Evolutionary conservation across 1,140 invertebrate genomes (phyloP).

Genomic region (Sminthurinus signatus): DNA sequence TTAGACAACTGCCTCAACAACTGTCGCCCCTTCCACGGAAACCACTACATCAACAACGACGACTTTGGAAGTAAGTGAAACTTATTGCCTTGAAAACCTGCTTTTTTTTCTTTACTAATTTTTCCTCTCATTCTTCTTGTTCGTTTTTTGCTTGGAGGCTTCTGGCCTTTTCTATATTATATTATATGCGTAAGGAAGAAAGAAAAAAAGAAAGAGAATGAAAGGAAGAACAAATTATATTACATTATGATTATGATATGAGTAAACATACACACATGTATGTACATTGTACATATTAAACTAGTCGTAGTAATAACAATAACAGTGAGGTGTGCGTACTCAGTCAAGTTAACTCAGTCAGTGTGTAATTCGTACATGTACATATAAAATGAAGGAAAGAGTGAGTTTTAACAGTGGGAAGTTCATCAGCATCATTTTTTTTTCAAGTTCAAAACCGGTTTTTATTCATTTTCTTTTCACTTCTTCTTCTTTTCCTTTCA

Average conservation of each 20-base stretch:
- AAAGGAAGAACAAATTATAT: too few species aligned
- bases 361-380: background rate
- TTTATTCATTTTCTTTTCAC: constrained; percentile 1
- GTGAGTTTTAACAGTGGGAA: background rate
- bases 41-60: background rate
- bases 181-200: too few species aligned
- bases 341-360: background rate
- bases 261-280: too few species aligned
- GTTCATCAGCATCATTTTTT: background rate
- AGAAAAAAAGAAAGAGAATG: too few species aligned
- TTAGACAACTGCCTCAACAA: too few species aligned
- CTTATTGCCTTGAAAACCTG: too few species aligned
- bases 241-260: too few species aligned
- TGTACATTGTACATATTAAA: background rate
- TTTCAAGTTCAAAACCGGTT: background rate
- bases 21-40: background rate
- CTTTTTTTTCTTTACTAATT: too few species aligned
- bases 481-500: constrained; percentile 7
- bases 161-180: too few species aligned
- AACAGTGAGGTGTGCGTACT: background rate
- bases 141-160: too few species aligned
- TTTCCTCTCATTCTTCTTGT: too few species aligned
- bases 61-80: too few species aligned
- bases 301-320: background rate
- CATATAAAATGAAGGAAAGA: background rate